Evolutionary conservation across 1,140 invertebrate genomes (phyloP).

Genomic region (Saxidomus purpurata): DNA sequence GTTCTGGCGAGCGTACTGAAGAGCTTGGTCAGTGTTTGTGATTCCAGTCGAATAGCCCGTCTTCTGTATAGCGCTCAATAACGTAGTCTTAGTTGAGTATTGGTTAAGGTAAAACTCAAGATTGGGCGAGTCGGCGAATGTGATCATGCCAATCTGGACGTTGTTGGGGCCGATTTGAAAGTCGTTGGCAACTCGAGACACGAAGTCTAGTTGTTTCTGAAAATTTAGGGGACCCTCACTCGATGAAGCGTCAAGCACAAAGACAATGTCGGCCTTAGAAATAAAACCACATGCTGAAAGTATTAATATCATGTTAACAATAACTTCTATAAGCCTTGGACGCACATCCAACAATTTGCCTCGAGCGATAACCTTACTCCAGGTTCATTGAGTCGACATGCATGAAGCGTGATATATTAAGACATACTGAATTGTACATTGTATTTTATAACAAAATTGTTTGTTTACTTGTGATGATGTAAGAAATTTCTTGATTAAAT

Average conservation of each 20-base stretch:
- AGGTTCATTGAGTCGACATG: too few species aligned
- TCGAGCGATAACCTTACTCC: not conserved
- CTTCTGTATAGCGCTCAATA: slow-evolving; percentile 66
- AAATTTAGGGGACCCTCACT: slow-evolving; percentile 75
- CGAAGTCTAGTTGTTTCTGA: slow-evolving; percentile 71
- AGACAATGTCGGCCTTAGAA: slow-evolving; percentile 78
- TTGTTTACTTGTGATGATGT: too few species aligned
- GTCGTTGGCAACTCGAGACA: slow-evolving; percentile 67
- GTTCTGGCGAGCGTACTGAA: slow-evolving; percentile 65
- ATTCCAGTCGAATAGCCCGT: slow-evolving; percentile 65
- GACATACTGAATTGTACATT: too few species aligned
- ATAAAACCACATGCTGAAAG: slow-evolving; percentile 37
- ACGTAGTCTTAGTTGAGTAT: slow-evolving; percentile 68
- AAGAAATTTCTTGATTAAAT: too few species aligned
- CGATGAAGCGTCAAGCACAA: slow-evolving; percentile 77
- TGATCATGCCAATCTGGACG: slow-evolving; percentile 76
- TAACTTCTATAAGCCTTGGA: not conserved
- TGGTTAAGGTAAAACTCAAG: slow-evolving; percentile 74
- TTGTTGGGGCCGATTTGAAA: slow-evolving; percentile 71
- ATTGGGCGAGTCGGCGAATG: slow-evolving; percentile 68
- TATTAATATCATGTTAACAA: too few species aligned
- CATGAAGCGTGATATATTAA: too few species aligned
- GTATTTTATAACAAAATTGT: too few species aligned
- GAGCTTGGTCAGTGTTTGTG: slow-evolving; percentile 75
- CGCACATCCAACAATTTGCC: not conserved